These are phyloP conservation scores for Aquatica leii DNA, from an alignment of 2,888 invertebrate genomes.

Conservation along the genomic window DNA sequence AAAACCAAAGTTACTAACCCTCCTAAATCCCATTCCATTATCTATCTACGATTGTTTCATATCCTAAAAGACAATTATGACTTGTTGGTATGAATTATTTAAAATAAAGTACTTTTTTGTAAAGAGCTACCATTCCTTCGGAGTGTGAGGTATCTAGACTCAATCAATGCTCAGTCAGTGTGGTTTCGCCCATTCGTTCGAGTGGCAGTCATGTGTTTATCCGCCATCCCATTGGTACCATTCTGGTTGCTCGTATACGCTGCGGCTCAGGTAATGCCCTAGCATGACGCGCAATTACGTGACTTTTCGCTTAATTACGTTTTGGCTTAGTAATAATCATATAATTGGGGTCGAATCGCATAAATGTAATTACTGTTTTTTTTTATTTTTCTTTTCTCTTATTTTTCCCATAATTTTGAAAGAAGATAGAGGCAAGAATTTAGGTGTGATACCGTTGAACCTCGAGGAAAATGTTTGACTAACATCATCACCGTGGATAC, in stretches of 20 bases:
- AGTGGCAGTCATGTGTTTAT: conserved; percentile 53
- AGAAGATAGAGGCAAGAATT: too few species aligned
- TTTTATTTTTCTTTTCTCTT: too few species aligned
- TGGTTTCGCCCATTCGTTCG: conserved; percentile 53
- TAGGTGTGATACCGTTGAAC: too few species aligned
- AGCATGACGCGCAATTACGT: conserved; percentile 57
- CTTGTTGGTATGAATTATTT: conserved; percentile 46
- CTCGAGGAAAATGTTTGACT: too few species aligned
- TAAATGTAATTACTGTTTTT: not conserved
- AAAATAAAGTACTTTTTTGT: conserved; percentile 56
- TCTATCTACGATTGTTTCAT: conserved; percentile 16
- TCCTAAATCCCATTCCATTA: conserved; percentile 19
- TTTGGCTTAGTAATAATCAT: conserved; percentile 43
- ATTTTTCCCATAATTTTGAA: too few species aligned
- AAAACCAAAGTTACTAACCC: not conserved
- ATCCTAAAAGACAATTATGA: conserved; percentile 18
- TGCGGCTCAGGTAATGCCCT: conserved; percentile 59
- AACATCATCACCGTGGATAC: too few species aligned
- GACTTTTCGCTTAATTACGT: conserved; percentile 51
- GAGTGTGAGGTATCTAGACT: conserved; percentile 56
- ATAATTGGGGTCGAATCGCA: not conserved
- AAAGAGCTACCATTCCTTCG: conserved; percentile 57
- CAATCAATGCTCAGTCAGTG: conserved; percentile 54
- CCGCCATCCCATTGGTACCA: conserved; percentile 57
- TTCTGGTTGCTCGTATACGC: conserved; percentile 55